Evolutionary conservation across 2,113 vertebrate species (phyloP), one percentile per base, ranked within the genome.

Genomic region (Todiramphus chloris): DNA sequence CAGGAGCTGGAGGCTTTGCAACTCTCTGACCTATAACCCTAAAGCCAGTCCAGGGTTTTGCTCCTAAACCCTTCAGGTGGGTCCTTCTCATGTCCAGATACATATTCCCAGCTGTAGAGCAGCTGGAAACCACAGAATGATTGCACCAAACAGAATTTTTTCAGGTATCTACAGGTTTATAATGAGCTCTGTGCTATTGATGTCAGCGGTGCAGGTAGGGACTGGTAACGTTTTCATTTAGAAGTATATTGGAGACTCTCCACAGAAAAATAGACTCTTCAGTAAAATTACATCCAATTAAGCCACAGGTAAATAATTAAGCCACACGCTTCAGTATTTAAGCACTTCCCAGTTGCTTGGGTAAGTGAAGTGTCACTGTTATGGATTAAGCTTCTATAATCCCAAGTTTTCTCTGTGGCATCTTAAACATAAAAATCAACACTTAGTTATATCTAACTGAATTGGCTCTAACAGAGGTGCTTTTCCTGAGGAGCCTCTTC

Each of bases 271-370:
- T 91, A 94, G 74, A 55, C 87, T 94, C 80, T 82, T 90, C 92
- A 92, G 62, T 82, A 82, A 95, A 95, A 96, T 96, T 92, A 91
- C 86, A 94, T 55, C 55, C 62, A 96, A 58, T 91, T 94, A 96
- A 96, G 70, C 94, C 69, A 93, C 92, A 94, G 93, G 96, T 95
- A 97, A 94, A 96, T 83, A 95, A 94, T 92, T 95, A 96, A 95
- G 83, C 90, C 77, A 79, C 91, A 96, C 77, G 91, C 30, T 90
- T 86, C 69, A 43, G 66, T 87, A 73, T 94, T 96, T 87, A 91
- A 93, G 77, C 37, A 76, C 81, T 91, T 95, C 70, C 83, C 77
- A 94, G 90, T 85, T 92, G 74, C 89, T 31, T 89, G 73, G 74
- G 50, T 81, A 94, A 95, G 68, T 90, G 83, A 94, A 92, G 76